phyloP scores from a whole-genome alignment of 2,888 invertebrate species.

The Plebejus anna region DNA sequence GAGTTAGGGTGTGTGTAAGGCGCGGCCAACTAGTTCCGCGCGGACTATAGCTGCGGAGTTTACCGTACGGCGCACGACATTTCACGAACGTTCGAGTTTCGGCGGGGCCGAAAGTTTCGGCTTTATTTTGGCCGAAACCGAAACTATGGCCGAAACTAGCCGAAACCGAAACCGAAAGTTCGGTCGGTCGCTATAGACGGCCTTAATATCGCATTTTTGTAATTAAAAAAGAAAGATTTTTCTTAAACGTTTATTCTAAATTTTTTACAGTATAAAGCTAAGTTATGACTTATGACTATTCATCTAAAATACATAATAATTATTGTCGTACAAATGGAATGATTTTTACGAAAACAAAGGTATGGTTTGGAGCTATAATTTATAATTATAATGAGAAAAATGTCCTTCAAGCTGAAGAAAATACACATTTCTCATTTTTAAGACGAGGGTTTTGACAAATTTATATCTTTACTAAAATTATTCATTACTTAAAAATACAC shows the following conservation, averaged over 20 bases:
- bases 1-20: too few species aligned
- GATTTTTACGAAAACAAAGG: background rate
- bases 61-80: too few species aligned
- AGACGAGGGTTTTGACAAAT: background rate
- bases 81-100: too few species aligned
- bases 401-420: conserved; percentile 1
- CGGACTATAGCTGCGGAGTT: too few species aligned
- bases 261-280: conserved; percentile 14
- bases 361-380: background rate
- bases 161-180: too few species aligned
- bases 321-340: background rate
- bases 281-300: conserved; percentile 2
- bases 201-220: too few species aligned
- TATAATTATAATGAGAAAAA: background rate
- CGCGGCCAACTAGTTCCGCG: too few species aligned
- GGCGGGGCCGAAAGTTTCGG: too few species aligned
- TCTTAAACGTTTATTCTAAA: conserved; percentile 20
- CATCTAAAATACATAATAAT: background rate
- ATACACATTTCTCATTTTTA: background rate
- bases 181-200: too few species aligned
- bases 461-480: background rate
- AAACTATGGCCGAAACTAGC: too few species aligned
- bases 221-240: background rate
- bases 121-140: too few species aligned
- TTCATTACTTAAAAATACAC: conserved; percentile 2